Evolutionary conservation across 2,888 invertebrate species (phyloP), one percentile per base, ranked within the genome.

Genomic region (Andricus quercusramuli): DNA sequence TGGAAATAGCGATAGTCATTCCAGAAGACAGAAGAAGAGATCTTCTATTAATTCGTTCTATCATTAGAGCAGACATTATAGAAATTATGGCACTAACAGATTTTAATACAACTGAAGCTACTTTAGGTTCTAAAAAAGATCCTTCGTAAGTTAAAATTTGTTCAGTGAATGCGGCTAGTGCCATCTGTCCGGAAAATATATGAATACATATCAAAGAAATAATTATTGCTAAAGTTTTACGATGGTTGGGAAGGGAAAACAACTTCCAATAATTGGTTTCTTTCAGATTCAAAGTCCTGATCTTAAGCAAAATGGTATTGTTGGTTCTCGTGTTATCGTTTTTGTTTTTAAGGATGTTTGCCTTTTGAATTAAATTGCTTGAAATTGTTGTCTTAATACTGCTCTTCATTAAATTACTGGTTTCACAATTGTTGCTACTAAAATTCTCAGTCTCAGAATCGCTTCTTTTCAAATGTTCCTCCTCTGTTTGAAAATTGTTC

Each of bases 71-170:
- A 0, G 95, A 94, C 82, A 94, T 92, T 13, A 94, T 94, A 22
- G 95, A 94, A 6, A 95, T 94, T 5, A 94, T 83, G 37, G 94
- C 88, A 25, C 94, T 94, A 11, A 94, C 94, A 0, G 93, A 90
- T 1, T 94, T 95, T 70, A 95, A 93, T 25, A 95, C 86, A 65
- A 95, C 94, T 81, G 94, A 94, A 0, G 94, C 93, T 85, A 94
- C 93, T 80, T 93, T 91, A 2, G 94, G 93, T 6, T 93, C 93
- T 70, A 94, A 83, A 0, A 93, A 93, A 9, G 93, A 93, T 32
- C 94, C 94, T 17, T 94, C 94, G 64, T 93, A 93, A 8, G 93
- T 93, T 87, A 96, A 96, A 87, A 96, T 96, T 85, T 94, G 94
- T 80, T 95, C 94, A 0, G 94, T 94, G 84, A 95, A 95, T 9